These are phyloP conservation scores for Metacarcinus magister DNA, from an alignment of 2,888 invertebrate species.

Conservation along the genomic window DNA sequence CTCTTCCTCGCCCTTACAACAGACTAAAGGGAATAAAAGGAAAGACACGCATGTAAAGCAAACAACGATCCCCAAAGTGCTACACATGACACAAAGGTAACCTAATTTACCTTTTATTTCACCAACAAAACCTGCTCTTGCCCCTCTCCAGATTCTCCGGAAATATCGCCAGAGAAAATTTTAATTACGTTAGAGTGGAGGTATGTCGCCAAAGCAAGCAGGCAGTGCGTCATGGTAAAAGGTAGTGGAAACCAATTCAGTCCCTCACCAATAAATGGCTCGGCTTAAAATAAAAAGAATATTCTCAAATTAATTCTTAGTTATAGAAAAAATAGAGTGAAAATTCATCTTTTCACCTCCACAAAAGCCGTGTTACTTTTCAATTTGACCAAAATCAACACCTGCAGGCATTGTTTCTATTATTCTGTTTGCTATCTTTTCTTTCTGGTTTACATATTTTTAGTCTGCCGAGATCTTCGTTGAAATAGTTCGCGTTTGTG, in stretches of 20 bases:
- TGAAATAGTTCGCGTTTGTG: slow-evolving; percentile 7
- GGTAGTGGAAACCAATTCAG: slow-evolving; percentile 4
- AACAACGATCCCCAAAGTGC: neutral
- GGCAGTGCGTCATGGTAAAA: slow-evolving; percentile 29
- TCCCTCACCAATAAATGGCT: slow-evolving; percentile 26
- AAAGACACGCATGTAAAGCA: too few species aligned
- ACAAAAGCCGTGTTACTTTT: neutral
- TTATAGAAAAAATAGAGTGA: neutral
- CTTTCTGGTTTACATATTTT: neutral
- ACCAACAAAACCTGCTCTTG: too few species aligned
- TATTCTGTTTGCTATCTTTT: neutral
- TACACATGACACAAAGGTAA: neutral
- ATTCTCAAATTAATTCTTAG: neutral
- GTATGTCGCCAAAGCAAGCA: slow-evolving; percentile 22
- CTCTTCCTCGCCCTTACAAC: too few species aligned
- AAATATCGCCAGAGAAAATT: neutral
- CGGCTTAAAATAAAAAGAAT: neutral
- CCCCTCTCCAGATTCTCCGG: neutral
- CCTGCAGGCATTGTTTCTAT: slow-evolving; percentile 22
- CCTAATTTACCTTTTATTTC: too few species aligned
- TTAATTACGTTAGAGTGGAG: slow-evolving; percentile 26
- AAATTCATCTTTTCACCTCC: slow-evolving; percentile 2
- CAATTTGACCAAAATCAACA: slow-evolving; percentile 11
- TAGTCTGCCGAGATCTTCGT: neutral
- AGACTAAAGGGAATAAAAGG: too few species aligned